Evolutionary conservation across 2,888 invertebrate species (phyloP).

Genomic region (Chymomyza caudatula): DNA sequence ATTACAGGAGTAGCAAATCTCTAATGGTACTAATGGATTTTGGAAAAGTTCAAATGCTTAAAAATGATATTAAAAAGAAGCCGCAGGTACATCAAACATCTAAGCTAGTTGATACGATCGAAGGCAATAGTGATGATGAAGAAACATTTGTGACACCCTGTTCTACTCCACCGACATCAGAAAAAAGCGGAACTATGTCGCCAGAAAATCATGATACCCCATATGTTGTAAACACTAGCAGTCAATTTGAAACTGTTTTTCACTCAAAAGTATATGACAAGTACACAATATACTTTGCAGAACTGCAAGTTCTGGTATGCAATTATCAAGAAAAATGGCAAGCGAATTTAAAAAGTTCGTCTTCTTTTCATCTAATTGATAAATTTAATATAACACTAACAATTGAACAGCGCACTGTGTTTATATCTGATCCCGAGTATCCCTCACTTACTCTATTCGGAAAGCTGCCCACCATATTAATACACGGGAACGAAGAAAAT

Average conservation of each 20-base stretch:
- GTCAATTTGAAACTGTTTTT: constrained; percentile 81
- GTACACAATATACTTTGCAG: constrained; percentile 88
- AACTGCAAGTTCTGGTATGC: constrained; percentile 92
- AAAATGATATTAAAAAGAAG: constrained; percentile 65
- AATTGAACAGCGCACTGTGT: constrained; percentile 88
- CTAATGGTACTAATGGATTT: constrained; percentile 93
- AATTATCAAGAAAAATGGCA: constrained; percentile 93
- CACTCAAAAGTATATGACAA: constrained; percentile 87
- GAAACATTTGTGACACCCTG: constrained; percentile 90
- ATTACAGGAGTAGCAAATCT: constrained; percentile 86
- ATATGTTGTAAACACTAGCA: constrained; percentile 82
- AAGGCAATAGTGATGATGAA: constrained; percentile 78
- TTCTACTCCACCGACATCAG: constrained; percentile 90
- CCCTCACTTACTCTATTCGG: constrained; percentile 91
- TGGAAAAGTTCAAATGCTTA: constrained; percentile 83
- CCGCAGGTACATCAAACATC: constrained; percentile 25
- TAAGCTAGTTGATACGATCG: constrained; percentile 25
- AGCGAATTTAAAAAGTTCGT: constrained; percentile 90
- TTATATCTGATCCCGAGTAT: constrained; percentile 91
- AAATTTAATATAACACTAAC: constrained; percentile 85
- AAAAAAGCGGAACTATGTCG: constrained; percentile 81
- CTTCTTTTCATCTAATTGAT: constrained; percentile 91
- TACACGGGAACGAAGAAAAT: constrained; percentile 95
- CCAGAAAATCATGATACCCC: constrained; percentile 75
- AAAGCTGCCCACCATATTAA: constrained; percentile 90